Evolutionary conservation across 2,113 vertebrate genomes (phyloP).

Genomic region (Eptesicus fuscus): DNA sequence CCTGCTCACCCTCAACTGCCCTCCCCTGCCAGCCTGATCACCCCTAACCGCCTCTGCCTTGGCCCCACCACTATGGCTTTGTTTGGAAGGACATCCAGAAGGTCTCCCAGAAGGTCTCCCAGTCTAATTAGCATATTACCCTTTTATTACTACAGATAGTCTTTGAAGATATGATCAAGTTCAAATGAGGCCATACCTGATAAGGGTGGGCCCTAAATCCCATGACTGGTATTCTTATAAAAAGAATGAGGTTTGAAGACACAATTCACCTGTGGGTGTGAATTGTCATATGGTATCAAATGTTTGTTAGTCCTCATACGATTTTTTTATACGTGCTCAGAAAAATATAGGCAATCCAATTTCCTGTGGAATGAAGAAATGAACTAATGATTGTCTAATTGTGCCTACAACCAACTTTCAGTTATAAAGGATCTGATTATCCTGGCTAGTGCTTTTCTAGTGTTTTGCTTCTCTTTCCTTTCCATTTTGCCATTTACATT

Average conservation of each 20-base stretch:
- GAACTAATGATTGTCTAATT: background rate
- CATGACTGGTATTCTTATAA: background rate
- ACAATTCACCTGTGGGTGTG: background rate
- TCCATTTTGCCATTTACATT: background rate
- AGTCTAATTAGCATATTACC: too few species aligned
- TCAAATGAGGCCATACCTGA: background rate
- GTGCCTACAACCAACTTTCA: background rate
- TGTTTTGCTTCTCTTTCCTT: background rate
- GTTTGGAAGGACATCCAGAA: too few species aligned
- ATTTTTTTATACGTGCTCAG: background rate
- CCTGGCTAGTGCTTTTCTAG: background rate
- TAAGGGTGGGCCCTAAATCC: background rate
- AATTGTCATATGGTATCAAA: fast-evolving
- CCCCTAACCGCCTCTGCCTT: too few species aligned
- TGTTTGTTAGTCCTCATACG: background rate
- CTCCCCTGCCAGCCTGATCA: too few species aligned
- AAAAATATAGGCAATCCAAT: background rate
- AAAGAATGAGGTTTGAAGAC: background rate
- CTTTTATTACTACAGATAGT: too few species aligned
- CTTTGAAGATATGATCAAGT: background rate
- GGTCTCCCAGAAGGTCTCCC: too few species aligned
- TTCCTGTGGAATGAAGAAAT: background rate
- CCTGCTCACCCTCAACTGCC: too few species aligned
- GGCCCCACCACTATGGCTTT: too few species aligned
- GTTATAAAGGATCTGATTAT: background rate